A percentile compares a stretch with the other conserved stretches of the same genome.
These are phyloP conservation scores for Eubucco bourcierii DNA, from an alignment of 2,113 vertebrate genomes.

Conservation along the genomic window DNA sequence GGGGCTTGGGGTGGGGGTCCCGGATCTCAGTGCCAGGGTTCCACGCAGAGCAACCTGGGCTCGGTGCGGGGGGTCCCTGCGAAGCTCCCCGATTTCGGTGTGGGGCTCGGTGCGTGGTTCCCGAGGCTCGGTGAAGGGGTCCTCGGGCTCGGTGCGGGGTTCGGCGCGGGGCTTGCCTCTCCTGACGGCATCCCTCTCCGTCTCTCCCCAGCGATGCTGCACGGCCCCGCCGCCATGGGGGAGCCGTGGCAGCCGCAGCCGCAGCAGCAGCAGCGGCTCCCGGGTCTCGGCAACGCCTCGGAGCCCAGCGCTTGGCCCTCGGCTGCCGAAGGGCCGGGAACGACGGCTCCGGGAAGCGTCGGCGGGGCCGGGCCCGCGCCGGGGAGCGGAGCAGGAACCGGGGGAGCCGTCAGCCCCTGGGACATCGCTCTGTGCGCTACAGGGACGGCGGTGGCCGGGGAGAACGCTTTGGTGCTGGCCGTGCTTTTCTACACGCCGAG, in stretches of 20 bases:
- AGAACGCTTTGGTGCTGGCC: constrained; percentile 89
- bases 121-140: background rate
- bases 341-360: background rate
- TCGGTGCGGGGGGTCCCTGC: background rate
- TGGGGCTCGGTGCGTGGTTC: background rate
- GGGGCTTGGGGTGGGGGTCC: background rate
- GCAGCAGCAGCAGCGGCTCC: constrained; percentile 13
- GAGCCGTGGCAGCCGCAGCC: constrained; percentile 18
- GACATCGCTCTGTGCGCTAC: constrained; percentile 89
- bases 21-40: background rate
- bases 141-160: background rate
- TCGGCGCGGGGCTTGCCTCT: background rate
- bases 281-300: background rate
- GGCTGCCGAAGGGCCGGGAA: background rate
- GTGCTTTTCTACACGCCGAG: constrained; percentile 88
- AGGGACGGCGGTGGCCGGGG: constrained; percentile 87
- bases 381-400: constrained; percentile 1
- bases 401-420: constrained; percentile 81
- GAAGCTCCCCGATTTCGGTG: background rate
- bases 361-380: background rate
- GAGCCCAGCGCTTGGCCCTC: background rate
- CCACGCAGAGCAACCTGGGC: background rate
- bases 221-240: constrained; percentile 69
- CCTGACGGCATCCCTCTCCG: background rate
- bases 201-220: constrained; percentile 79